Conservation (phyloP, 2,888 invertebrate genomes). For the Dryobota labecula region DNA sequence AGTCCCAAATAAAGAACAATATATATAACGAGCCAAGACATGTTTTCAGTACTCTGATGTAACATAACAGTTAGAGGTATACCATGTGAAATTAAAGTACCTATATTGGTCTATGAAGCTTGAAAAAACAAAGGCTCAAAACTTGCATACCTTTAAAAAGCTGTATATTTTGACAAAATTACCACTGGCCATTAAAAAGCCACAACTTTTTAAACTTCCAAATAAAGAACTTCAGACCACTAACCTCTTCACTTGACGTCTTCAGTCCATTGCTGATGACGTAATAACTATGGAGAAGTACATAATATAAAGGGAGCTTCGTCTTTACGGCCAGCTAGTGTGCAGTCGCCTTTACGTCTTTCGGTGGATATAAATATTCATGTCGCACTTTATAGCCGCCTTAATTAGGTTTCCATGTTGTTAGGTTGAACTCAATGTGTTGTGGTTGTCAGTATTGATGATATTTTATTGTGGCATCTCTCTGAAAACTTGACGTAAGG, state of each 20-base stretch:
- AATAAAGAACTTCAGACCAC: background rate
- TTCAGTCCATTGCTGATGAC: constrained; percentile 26
- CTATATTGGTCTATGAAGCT: background rate
- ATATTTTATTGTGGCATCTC: constrained; percentile 7
- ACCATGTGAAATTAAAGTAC: background rate
- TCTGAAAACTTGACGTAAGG: background rate
- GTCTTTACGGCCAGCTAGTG: constrained; percentile 30
- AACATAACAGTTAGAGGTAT: background rate
- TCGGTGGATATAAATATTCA: constrained; percentile 56
- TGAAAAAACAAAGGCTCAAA: background rate
- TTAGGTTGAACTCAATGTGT: constrained; percentile 25
- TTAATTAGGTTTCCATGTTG: constrained; percentile 52
- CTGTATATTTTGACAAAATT: too few relatives aligned
- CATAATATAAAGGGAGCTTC: constrained; percentile 30
- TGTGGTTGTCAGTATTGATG: constrained; percentile 11
- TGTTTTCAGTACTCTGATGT: background rate
- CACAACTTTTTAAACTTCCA: background rate
- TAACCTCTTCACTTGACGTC: background rate
- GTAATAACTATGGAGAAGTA: constrained; percentile 26
- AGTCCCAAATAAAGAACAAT: too few relatives aligned
- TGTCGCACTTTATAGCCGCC: constrained; percentile 39
- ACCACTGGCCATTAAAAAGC: background rate
- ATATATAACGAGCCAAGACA: background rate
- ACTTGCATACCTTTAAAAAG: background rate
- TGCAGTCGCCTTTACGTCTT: constrained; percentile 38